phyloP scores from a whole-genome alignment of 2,797 vertebrate species.

The Argentina silus region DNA sequence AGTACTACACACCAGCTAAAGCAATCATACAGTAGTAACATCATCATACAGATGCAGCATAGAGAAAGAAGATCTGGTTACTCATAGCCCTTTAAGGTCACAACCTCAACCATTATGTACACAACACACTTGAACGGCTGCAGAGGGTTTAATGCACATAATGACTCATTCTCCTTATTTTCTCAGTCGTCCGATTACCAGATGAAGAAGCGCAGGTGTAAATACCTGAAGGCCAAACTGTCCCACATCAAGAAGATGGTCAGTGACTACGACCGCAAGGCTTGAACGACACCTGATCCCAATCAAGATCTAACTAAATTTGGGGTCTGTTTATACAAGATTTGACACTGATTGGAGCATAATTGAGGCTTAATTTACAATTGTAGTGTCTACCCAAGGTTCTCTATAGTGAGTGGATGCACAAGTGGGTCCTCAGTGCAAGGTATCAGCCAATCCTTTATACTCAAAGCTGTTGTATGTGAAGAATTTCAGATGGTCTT shows the following conservation, averaged over 20 bases:
- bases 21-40: not conserved
- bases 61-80: not conserved
- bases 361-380: not conserved
- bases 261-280: constrained; percentile 77
- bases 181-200: constrained; percentile 83
- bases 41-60: not conserved
- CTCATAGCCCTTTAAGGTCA: not conserved
- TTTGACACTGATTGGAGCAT: not conserved
- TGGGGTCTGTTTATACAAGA: not conserved
- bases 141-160: not conserved
- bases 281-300: constrained; percentile 44
- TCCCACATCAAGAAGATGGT: constrained; percentile 91
- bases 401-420: not conserved
- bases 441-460: not conserved
- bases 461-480: not conserved
- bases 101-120: no score
- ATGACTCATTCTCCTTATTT: not conserved
- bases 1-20: not conserved
- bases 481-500: not conserved
- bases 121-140: no score
- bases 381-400: not conserved
- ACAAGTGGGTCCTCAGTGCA: not conserved
- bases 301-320: not conserved
- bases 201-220: constrained; percentile 83
- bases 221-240: constrained; percentile 87